Base-by-base conservation (phyloP, 2,888 invertebrate species). In the Cerastoderma edule region DNA sequence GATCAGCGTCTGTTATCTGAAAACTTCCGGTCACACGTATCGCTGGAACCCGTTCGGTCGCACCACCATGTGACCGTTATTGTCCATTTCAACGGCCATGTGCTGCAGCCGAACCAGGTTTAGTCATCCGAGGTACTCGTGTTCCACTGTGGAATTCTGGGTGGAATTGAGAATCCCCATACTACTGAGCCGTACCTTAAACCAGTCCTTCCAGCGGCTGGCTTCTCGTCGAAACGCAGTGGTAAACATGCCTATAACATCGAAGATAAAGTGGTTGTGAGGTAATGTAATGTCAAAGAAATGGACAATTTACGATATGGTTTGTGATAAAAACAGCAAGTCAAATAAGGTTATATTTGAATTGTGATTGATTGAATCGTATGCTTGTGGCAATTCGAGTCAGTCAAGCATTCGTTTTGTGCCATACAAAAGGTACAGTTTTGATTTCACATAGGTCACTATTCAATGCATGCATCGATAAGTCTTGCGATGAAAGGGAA, bases 221-320 rank as follows among this genome's bases (percentile, higher is more conserved):
- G 71, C 71, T 60, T 71, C 71, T 35, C 71, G 63, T 54, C 71
- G 64, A 30, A 71, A 71, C n/a, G 71, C 71, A 13, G 71, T 71
- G 6, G 71, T 71, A 22, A 71, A 71, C 71, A 71, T 71, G 3
- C 71, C 71, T 65, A 28, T 27, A 56, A 56, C 4, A 8, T 10
- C 13, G 22, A 53, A 53, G n/a, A n/a, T n/a, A n/a, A n/a, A n/a
- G n/a, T n/a, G n/a, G n/a, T n/a, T n/a, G n/a, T n/a, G n/a, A n/a
- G n/a, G n/a, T n/a, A n/a, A n/a, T n/a, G n/a, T n/a, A n/a, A n/a
- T n/a, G n/a, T n/a, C n/a, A n/a, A n/a, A n/a, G n/a, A n/a, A n/a
- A n/a, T n/a, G n/a, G n/a, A n/a, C n/a, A n/a, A n/a, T n/a, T n/a
- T n/a, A n/a, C n/a, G n/a, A n/a, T n/a, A n/a, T n/a, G n/a, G n/a